Percentiles rank a stretch among this genome's conserved stretches.
Conservation (phyloP, 2,797 vertebrate species). For the Malurus leucopterus region DNA sequence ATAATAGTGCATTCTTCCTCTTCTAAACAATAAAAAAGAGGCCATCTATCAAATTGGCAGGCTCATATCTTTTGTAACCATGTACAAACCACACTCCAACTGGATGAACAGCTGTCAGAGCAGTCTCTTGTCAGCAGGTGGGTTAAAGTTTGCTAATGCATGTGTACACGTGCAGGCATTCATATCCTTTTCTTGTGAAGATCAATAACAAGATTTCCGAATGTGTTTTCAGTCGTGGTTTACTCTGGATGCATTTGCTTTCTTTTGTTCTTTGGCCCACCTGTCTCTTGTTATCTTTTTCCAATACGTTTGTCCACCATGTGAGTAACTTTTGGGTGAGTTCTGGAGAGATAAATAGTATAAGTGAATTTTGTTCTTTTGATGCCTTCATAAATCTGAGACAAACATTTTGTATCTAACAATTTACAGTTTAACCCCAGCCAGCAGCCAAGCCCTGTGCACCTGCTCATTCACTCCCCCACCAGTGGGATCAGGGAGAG, state of each 20-base stretch:
- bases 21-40: conserved; percentile 54
- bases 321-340: neutral
- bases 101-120: conserved; percentile 60
- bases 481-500: neutral
- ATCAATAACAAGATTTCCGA: neutral
- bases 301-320: neutral
- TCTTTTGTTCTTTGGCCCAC: neutral
- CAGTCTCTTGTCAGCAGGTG: conserved; percentile 38
- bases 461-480: rapidly evolving
- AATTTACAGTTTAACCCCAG: neutral
- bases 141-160: conserved; percentile 41
- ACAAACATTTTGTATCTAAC: neutral
- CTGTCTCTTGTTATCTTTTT: neutral
- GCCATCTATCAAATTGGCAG: conserved; percentile 46
- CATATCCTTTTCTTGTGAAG: neutral
- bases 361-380: neutral
- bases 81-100: conserved; percentile 23
- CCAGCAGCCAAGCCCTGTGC: rapidly evolving
- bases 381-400: neutral
- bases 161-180: neutral
- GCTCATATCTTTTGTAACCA: conserved; percentile 28
- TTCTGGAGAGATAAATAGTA: neutral
- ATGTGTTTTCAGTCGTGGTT: neutral
- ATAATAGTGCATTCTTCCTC: conserved; percentile 36
- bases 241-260: neutral